Percentiles rank a stretch among this genome's conserved stretches.
Conservation (phyloP, 2,888 invertebrate species). For the Gerris lacustris region DNA sequence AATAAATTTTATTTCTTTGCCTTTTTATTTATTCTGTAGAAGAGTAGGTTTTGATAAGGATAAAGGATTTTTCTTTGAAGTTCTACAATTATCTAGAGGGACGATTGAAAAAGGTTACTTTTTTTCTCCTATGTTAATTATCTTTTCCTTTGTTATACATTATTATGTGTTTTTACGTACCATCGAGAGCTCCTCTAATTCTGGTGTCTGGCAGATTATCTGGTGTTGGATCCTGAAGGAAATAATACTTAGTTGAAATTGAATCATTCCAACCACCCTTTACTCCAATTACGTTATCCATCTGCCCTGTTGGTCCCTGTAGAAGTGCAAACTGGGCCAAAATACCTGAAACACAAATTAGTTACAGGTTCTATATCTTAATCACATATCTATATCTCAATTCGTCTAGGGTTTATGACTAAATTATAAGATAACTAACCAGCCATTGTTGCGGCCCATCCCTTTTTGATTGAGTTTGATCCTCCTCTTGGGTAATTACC, state of each 20-base stretch:
- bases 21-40: too few relatives aligned
- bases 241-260: conserved; percentile 50
- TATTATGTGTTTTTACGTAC: conserved; percentile 35
- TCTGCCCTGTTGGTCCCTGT: conserved; percentile 1
- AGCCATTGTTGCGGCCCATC: not conserved
- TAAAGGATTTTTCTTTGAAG: too few relatives aligned
- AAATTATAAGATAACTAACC: not conserved
- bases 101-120: too few relatives aligned
- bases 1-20: too few relatives aligned
- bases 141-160: too few relatives aligned
- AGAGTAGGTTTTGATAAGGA: too few relatives aligned
- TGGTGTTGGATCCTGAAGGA: conserved; percentile 23
- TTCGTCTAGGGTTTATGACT: too few relatives aligned
- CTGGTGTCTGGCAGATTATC: conserved; percentile 48
- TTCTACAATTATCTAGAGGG: too few relatives aligned
- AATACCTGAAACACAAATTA: not conserved
- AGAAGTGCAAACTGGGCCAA: conserved; percentile 5
- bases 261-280: conserved; percentile 57
- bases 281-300: conserved; percentile 6
- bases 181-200: conserved; percentile 65
- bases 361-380: not conserved
- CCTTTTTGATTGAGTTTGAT: not conserved
- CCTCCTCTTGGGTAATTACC: not conserved
- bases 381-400: too few relatives aligned
- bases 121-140: too few relatives aligned